Evolutionary conservation across 2,888 invertebrate genomes (phyloP), one percentile per base, ranked within the genome.

Genomic region (Norana najaformis): DNA sequence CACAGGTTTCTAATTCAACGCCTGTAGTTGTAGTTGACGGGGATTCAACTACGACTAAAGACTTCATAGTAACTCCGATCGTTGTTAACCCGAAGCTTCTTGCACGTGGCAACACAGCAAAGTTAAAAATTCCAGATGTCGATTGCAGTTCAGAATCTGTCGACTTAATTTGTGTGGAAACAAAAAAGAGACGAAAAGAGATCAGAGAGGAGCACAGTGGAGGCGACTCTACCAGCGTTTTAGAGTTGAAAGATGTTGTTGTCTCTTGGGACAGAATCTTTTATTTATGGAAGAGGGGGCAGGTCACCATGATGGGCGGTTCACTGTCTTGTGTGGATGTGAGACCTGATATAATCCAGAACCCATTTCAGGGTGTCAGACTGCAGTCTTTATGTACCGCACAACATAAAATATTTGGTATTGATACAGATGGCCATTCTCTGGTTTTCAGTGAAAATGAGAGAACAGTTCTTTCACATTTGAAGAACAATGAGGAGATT

Each of bases 211-310:
- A 53, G 53, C 53, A 30, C 69, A 69, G 3, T 69, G 69, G n/a
- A 69, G 30, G n/a, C 69, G 69, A 69, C n/a, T 69, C 8, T 69
- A 69, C 69, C 69, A 69, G 11, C 69, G 69, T 69, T n/a, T 69
- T 69, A 69, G 13, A 37, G 20, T 36, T 85, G 85, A 85, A 85
- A 36, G 37, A 85, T 6, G 85, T 85, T 36, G 85, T 85, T 35
- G 37, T 85, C 3, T 85, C 85, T 8, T 85, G 85, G 85, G 85
- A 85, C 37, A 85, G 85, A 85, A 85, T 85, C 18, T 85, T 23
- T 85, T 85, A 85, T 85, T 6, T 85, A 6, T 85, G 85, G 85
- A 36, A 35, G 20, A 85, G 35, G 8, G 85, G 85, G 6, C 35
- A 35, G 20, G 37, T 85, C 36, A 13, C 85, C 37, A 6, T 37